Conservation (phyloP, 2,113 vertebrate genomes). For the Varanus komodoensis region DNA sequence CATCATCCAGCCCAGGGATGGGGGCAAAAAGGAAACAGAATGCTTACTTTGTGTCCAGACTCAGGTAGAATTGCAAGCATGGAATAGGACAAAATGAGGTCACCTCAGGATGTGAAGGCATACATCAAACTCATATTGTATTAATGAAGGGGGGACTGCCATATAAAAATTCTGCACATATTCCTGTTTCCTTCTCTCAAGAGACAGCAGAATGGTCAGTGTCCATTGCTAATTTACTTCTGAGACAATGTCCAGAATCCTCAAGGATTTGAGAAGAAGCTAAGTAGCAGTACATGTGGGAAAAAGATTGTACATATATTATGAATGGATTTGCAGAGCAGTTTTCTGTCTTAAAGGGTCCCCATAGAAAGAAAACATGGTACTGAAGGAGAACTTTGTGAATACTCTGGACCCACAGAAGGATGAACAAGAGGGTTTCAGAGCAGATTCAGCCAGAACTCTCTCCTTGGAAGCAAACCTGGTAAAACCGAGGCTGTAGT, state of each 20-base stretch:
- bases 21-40: neutral
- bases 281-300: no score
- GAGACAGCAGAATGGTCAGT: neutral
- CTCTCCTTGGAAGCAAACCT: no score
- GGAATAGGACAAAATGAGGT: neutral
- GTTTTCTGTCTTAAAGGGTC: no score
- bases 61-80: neutral
- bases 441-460: no score
- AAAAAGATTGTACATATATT: no score
- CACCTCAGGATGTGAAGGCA: neutral
- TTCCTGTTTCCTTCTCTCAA: neutral
- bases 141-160: neutral
- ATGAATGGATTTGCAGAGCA: no score
- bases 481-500: no score
- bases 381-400: no score
- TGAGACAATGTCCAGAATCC: neutral
- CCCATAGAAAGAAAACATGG: neutral
- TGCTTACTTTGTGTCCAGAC: neutral
- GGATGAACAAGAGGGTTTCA: no score
- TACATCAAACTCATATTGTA: neutral
- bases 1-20: neutral
- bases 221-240: neutral
- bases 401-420: no score
- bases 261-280: no score
- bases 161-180: neutral